Percentiles rank a stretch among this genome's conserved stretches.
Evolutionary conservation across 1,140 invertebrate species (phyloP).

Genomic region (Dreissena rostriformis): DNA sequence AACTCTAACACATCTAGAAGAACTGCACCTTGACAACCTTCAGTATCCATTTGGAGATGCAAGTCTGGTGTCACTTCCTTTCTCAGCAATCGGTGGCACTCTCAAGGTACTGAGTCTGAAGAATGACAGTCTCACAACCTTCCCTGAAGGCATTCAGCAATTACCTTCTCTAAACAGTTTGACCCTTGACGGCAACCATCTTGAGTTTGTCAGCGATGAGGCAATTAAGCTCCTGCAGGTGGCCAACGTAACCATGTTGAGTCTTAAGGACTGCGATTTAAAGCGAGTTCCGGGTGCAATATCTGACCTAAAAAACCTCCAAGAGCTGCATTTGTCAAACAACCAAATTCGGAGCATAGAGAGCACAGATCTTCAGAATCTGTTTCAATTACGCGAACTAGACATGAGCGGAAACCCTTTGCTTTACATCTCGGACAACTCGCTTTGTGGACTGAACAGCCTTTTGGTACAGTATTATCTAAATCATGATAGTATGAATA

Average conservation of each 20-base stretch:
- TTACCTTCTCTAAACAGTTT: slow-evolving; percentile 2
- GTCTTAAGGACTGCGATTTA: slow-evolving; percentile 36
- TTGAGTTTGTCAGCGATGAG: slow-evolving; percentile 53
- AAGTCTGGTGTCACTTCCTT: slow-evolving; percentile 33
- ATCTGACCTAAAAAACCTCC: slow-evolving; percentile 15
- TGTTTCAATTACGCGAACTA: slow-evolving; percentile 9
- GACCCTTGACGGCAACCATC: slow-evolving; percentile 39
- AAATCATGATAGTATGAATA: too few species aligned
- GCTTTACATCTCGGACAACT: slow-evolving; percentile 49
- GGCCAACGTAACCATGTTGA: slow-evolving; percentile 31
- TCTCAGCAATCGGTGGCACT: slow-evolving; percentile 1
- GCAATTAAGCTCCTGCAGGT: slow-evolving; percentile 34
- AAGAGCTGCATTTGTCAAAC: slow-evolving; percentile 35
- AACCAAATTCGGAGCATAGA: slow-evolving; percentile 52
- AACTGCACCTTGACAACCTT: slow-evolving; percentile 38
- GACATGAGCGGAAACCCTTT: slow-evolving; percentile 27
- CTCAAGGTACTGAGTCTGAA: slow-evolving; percentile 33
- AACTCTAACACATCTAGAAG: slow-evolving; percentile 1
- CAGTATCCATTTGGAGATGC: slow-evolving; percentile 1
- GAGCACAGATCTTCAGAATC: slow-evolving; percentile 40
- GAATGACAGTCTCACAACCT: slow-evolving; percentile 46
- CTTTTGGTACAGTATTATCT: slow-evolving; percentile 16
- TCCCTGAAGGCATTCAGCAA: slow-evolving; percentile 46
- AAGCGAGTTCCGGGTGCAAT: slow-evolving; percentile 49
- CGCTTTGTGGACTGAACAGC: slow-evolving; percentile 17